Evolutionary conservation across 2,888 invertebrate genomes (phyloP).

Genomic region (Lasioglossum calceatum): DNA sequence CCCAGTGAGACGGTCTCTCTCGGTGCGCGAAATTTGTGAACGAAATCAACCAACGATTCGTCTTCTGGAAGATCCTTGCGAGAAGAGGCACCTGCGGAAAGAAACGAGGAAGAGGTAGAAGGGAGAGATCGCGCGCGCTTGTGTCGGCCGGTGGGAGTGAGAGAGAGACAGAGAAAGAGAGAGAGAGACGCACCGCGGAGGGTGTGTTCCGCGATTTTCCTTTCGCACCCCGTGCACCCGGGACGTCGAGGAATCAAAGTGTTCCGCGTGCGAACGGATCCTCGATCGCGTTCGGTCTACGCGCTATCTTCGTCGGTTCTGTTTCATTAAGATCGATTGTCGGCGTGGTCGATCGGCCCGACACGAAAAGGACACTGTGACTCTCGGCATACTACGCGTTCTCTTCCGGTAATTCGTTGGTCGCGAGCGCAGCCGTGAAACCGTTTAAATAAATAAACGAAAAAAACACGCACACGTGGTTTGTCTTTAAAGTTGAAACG

Average conservation of each 20-base stretch:
- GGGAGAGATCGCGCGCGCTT: not conserved
- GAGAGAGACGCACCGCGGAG: conserved; percentile 56
- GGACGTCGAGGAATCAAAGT: conserved; percentile 11
- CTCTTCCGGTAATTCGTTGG: not conserved
- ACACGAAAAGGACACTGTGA: not conserved
- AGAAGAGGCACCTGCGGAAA: conserved; percentile 49
- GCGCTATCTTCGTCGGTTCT: not conserved
- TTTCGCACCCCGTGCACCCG: conserved; percentile 31
- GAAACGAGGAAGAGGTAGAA: conserved; percentile 8
- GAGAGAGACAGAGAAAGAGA: conserved; percentile 29
- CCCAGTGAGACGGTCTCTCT: not conserved
- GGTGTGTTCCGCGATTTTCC: conserved; percentile 62
- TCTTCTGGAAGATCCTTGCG: conserved; percentile 63
- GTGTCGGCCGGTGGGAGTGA: conserved; percentile 54
- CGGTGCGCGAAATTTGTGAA: conserved; percentile 23
- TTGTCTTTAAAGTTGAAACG: not conserved
- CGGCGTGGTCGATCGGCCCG: not conserved
- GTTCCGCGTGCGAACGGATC: conserved; percentile 28
- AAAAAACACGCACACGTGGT: not conserved
- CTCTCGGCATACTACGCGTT: not conserved
- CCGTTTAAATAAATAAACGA: not conserved
- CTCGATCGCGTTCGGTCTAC: conserved; percentile 5
- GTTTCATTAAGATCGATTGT: not conserved
- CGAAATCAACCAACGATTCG: conserved; percentile 29
- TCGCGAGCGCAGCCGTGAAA: not conserved